Conservation (phyloP, 2,888 invertebrate genomes). For the Polia nebulosa region DNA sequence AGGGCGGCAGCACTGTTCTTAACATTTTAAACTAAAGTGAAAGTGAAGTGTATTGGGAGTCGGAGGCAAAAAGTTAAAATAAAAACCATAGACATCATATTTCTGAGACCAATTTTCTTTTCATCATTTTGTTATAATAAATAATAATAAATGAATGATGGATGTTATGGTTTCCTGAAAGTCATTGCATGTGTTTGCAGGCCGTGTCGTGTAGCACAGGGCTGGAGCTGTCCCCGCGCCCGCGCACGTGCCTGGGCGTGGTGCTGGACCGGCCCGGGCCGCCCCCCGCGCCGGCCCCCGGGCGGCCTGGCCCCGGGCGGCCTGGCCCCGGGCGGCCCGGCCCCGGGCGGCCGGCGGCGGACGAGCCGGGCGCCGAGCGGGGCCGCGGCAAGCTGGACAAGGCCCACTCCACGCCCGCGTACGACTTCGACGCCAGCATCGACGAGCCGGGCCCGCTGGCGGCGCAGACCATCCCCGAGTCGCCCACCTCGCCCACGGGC, state of each 20-base stretch:
- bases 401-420: constrained; percentile 95
- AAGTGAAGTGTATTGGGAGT: too few relatives aligned
- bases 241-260: constrained; percentile 92
- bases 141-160: too few relatives aligned
- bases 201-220: constrained; percentile 95
- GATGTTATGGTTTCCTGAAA: background rate
- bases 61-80: background rate
- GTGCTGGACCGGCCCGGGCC: constrained; percentile 57
- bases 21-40: too few relatives aligned
- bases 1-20: too few relatives aligned
- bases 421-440: constrained; percentile 90
- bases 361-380: constrained; percentile 59
- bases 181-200: constrained; percentile 63
- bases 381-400: constrained; percentile 92
- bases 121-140: too few relatives aligned
- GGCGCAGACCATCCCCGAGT: constrained; percentile 81
- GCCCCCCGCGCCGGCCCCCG: constrained; percentile 53
- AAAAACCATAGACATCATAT: background rate
- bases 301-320: constrained; percentile 54
- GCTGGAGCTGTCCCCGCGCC: constrained; percentile 93
- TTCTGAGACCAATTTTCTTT: too few relatives aligned
- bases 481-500: constrained; percentile 77
- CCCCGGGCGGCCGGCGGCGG: background rate
- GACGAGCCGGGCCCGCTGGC: constrained; percentile 68
- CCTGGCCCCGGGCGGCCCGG: constrained; percentile 26